Conservation (phyloP, 2,113 vertebrate species). For the Crotalus helleri region DNA sequence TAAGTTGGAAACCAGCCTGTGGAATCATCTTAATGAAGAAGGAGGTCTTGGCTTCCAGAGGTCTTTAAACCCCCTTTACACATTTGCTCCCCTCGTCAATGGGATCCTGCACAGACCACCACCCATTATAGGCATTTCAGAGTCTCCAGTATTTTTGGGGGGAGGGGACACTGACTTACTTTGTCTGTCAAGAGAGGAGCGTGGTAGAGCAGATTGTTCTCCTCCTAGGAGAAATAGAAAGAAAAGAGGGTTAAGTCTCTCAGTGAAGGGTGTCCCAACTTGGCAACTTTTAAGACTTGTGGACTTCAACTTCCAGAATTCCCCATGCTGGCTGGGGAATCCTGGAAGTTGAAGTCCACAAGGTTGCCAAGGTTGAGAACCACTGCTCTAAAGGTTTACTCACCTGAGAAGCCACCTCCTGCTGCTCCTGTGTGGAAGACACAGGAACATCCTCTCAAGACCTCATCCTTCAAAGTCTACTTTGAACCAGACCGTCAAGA, state of each 20-base stretch:
- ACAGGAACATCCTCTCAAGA: background rate
- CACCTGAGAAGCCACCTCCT: background rate
- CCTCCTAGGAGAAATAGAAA: conserved; percentile 54
- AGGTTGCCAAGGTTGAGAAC: background rate
- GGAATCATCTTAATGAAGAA: too few relatives aligned
- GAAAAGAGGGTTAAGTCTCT: background rate
- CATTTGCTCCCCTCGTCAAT: background rate
- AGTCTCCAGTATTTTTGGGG: background rate
- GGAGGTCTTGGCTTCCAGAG: background rate
- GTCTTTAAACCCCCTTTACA: background rate
- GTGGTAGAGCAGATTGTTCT: conserved; percentile 53
- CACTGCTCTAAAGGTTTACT: background rate
- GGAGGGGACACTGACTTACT: conserved; percentile 62
- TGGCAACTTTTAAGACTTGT: background rate
- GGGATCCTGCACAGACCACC: background rate
- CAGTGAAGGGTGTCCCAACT: background rate
- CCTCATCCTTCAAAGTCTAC: background rate
- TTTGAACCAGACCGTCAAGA: background rate
- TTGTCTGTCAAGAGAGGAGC: conserved; percentile 67
- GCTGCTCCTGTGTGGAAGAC: background rate
- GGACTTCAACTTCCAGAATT: background rate
- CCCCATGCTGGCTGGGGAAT: too few relatives aligned
- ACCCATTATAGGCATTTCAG: rapidly evolving
- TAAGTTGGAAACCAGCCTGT: too few relatives aligned
- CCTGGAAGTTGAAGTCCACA: background rate